Base-by-base conservation (phyloP, 2,888 invertebrate genomes). In the Gari tellinella region DNA sequence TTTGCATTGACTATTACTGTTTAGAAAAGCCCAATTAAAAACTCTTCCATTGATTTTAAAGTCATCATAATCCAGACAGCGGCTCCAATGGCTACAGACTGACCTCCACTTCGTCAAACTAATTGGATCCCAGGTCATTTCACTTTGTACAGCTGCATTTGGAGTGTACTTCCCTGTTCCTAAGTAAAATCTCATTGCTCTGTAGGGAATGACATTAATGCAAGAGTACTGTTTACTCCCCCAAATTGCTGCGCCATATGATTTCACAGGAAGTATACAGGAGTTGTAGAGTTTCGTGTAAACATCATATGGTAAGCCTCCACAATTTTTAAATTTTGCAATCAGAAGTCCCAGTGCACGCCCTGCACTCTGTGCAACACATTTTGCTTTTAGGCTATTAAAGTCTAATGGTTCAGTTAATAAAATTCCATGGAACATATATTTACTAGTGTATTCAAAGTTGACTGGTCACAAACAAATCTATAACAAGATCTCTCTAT, bases 281-380 rank as follows among this genome's bases (percentile, higher is more conserved):
- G 46, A 14, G 15, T 67, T n/a, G 23, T 43, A 73, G 14, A 73
- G n/a, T 31, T 63, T 61, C 1, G 67, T 63, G 21, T 31, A 72
- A n/a, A 57, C 66, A 40, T 55, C 61, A 53, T 67, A 72, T 7
- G 62, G 62, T 51, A 72, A 41, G 15, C 62, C 52, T 46, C 57
- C 52, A 43, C 12, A 31, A 19, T 1, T 31, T 41, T 68, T 56
- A 51, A 15, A 68, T 37, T 49, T 48, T 23, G 62, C 68, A 38
- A 68, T 68, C 7, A 62, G 23, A 14, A 62, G 51, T 17, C 68
- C 62, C 12, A 68, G 45, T 2, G 62, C 68, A 23, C 57, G 46
- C n/a, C 57, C 41, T 25, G 56, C 68, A 49, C 49, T 61, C 41
- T 68, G 62, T 0, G 56, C 62, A 15, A 62, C 60, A 43, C 37